Evolutionary conservation across 2,888 invertebrate genomes (phyloP).

Genomic region (Diachrysia chrysitis): DNA sequence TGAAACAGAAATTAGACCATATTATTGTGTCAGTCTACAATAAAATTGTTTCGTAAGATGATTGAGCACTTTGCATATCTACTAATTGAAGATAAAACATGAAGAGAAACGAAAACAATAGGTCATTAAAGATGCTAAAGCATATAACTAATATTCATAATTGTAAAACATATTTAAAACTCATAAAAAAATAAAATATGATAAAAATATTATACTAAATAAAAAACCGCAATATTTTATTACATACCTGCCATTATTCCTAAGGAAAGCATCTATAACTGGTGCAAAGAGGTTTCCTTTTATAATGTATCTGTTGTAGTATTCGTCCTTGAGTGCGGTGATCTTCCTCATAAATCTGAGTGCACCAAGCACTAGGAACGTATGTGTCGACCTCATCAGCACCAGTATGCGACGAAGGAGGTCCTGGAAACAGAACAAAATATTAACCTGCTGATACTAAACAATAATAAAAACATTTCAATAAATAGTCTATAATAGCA

Average conservation of each 20-base stretch:
- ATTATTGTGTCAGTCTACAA: background rate
- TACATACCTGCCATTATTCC: slow-evolving; percentile 96
- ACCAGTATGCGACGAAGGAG: slow-evolving; percentile 98
- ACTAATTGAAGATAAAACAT: slow-evolving; percentile 1
- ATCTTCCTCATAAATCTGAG: slow-evolving; percentile 99
- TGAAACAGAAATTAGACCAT: background rate
- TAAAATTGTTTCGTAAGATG: slow-evolving; percentile 4
- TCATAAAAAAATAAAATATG: background rate
- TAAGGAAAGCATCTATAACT: slow-evolving; percentile 98
- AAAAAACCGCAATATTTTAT: background rate
- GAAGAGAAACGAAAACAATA: background rate
- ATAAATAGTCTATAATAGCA: no score
- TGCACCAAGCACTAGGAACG: slow-evolving; percentile 98
- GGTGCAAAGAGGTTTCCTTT: slow-evolving; percentile 98
- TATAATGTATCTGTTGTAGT: slow-evolving; percentile 98
- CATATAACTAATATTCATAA: background rate
- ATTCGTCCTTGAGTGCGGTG: slow-evolving; percentile 99
- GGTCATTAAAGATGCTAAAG: no score
- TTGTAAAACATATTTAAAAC: background rate
- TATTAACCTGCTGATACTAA: background rate
- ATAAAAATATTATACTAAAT: background rate
- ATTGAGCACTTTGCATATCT: background rate
- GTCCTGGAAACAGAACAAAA: slow-evolving; percentile 87
- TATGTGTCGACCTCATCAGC: slow-evolving; percentile 98
- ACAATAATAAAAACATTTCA: no score